Evolutionary conservation across 1,140 invertebrate genomes (phyloP), one percentile per base, ranked within the genome.

Genomic region (Lepidurus packardi): DNA sequence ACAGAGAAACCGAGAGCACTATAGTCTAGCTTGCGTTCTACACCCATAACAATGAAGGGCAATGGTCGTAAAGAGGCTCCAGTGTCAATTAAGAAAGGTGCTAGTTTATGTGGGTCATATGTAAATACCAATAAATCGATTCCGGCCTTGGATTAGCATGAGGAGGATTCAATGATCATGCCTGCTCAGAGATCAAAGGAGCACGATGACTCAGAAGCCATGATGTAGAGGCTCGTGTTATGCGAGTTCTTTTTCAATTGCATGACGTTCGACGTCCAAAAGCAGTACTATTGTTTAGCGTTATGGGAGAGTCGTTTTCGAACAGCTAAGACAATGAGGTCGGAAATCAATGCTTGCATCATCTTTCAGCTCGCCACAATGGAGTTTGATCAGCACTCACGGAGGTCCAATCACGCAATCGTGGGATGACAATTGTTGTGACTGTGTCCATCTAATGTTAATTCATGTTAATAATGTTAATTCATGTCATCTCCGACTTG

Each of bases 81-180:
- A n/a, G 7, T 21, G 53, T 65, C 53, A 65, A 65, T 65, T 65
- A 65, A 65, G 16, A 9, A 21, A 65, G 16, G 53, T 65, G 53
- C n/a, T 65, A 65, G 16, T 65, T 65, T 65, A 65, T 65, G 53
- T 65, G n/a, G 53, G 53, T 65, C 53, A 65, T 65, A 65, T 65
- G 53, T 21, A 65, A 65, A 65, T 65, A 65, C 21, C 13, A 21
- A 21, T 65, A 65, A 65, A 65, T 65, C 53, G 16, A n/a, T 16
- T 13, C 53, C 53, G 21, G 21, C 53, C 2, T 65, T 65, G 53
- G 53, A 13, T 16, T 7, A 65, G 53, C 16, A 65, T 21, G 53
- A 65, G 13, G 53, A 65, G 53, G 53, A 65, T 65, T 65, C 9
- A 21, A 13, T 16, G 53, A 13, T 3, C 16, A 11, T 10, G 45